Evolutionary conservation across 2,797 vertebrate species (phyloP).

Genomic region (Gallirallus australis): DNA sequence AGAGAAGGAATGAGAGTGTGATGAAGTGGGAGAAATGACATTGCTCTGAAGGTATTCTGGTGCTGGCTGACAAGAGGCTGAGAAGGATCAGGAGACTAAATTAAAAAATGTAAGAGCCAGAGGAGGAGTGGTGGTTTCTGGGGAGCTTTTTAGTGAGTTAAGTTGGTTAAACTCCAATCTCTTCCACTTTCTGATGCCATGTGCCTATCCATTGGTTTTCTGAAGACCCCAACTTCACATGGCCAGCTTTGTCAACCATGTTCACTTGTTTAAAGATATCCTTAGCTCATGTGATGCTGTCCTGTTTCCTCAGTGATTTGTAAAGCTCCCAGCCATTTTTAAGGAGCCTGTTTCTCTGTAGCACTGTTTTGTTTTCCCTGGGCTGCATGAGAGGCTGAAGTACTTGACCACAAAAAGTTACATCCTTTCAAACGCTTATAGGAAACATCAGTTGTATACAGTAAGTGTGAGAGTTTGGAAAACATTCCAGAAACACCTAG

Average conservation of each 20-base stretch:
- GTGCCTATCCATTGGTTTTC: background rate
- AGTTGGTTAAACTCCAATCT: background rate
- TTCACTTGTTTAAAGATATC: background rate
- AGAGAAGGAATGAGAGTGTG: background rate
- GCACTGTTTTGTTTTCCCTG: background rate
- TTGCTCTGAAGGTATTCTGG: background rate
- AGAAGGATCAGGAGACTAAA: background rate
- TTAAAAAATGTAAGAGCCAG: background rate
- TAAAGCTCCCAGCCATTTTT: background rate
- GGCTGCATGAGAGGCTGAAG: background rate
- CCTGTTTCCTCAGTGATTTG: background rate
- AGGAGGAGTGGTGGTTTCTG: background rate
- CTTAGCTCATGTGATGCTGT: background rate
- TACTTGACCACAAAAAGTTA: background rate
- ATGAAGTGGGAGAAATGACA: background rate
- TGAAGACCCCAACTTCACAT: background rate
- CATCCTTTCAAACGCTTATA: background rate
- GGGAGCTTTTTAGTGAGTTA: background rate
- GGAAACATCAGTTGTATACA: background rate
- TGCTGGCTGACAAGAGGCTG: background rate
- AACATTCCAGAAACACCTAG: background rate
- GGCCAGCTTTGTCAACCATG: background rate
- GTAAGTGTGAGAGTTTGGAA: background rate
- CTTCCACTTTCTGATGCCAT: background rate
- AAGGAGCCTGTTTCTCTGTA: background rate